These are phyloP conservation scores for Amphiduros pacificus DNA, from an alignment of 2,888 invertebrate species.

Conservation along the genomic window DNA sequence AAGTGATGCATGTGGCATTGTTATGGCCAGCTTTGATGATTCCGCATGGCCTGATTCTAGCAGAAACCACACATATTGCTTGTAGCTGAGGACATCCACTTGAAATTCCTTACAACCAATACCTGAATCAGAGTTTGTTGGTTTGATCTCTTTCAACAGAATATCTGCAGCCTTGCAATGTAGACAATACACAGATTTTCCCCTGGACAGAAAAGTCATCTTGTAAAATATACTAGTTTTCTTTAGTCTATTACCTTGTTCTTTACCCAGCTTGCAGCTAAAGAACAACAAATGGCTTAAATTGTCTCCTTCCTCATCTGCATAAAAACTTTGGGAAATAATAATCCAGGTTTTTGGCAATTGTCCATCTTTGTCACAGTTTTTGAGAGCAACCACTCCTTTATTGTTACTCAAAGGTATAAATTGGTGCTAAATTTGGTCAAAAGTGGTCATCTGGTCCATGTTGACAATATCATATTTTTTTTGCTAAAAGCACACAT, in stretches of 20 bases:
- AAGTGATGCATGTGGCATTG: neutral
- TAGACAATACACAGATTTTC: neutral
- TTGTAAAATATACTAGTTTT: neutral
- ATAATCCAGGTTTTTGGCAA: neutral
- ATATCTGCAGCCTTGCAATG: neutral
- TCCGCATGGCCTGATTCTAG: neutral
- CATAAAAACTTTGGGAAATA: neutral
- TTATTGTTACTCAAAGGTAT: too few species aligned
- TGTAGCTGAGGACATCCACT: neutral
- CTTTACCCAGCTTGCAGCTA: neutral
- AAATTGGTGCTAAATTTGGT: too few species aligned
- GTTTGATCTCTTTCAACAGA: neutral
- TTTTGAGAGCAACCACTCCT: neutral
- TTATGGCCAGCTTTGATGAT: neutral
- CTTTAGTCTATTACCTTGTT: neutral
- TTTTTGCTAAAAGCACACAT: too few species aligned
- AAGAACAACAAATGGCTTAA: neutral
- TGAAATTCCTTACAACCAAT: neutral
- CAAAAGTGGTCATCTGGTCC: too few species aligned
- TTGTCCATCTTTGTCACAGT: neutral
- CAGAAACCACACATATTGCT: neutral
- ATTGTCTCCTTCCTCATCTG: neutral
- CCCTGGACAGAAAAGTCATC: neutral
- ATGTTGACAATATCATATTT: too few species aligned
- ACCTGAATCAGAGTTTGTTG: too few species aligned